Evolutionary conservation across 37 sponge, comb jelly and placozoan species (phyloP).

Genomic region (Oopsacas minuta): DNA sequence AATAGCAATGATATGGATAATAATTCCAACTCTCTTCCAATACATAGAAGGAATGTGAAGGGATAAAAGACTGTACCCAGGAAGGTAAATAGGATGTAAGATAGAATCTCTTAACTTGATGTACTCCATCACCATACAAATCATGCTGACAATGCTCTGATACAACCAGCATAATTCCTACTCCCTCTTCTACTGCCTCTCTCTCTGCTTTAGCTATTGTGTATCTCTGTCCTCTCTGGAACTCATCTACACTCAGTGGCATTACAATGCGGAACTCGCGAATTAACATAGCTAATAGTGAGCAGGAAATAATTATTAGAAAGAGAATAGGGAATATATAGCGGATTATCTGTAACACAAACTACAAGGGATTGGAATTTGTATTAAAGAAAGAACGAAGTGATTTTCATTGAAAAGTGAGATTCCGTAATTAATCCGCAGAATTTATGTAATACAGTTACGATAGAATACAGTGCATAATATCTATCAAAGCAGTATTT

Average conservation of each 20-base stretch:
- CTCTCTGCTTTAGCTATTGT: background rate
- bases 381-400: too few relatives aligned
- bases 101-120: background rate
- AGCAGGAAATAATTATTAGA: too few relatives aligned
- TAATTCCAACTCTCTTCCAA: background rate
- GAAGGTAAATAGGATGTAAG: background rate
- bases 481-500: too few relatives aligned
- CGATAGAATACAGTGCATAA: too few relatives aligned
- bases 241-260: background rate
- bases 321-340: too few relatives aligned
- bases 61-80: constrained; percentile 2
- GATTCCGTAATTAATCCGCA: too few relatives aligned
- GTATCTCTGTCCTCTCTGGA: background rate
- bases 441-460: too few relatives aligned
- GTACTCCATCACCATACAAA: background rate
- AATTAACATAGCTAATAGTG: background rate
- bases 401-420: too few relatives aligned
- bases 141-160: background rate
- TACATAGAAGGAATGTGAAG: background rate
- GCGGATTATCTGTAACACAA: too few relatives aligned
- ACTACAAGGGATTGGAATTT: too few relatives aligned
- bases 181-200: background rate
- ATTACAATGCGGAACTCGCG: background rate
- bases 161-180: background rate
- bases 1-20: background rate